Evolutionary conservation across 2,797 vertebrate species (phyloP), one percentile per base, ranked within the genome.

Genomic region (Muscicapa striata): DNA sequence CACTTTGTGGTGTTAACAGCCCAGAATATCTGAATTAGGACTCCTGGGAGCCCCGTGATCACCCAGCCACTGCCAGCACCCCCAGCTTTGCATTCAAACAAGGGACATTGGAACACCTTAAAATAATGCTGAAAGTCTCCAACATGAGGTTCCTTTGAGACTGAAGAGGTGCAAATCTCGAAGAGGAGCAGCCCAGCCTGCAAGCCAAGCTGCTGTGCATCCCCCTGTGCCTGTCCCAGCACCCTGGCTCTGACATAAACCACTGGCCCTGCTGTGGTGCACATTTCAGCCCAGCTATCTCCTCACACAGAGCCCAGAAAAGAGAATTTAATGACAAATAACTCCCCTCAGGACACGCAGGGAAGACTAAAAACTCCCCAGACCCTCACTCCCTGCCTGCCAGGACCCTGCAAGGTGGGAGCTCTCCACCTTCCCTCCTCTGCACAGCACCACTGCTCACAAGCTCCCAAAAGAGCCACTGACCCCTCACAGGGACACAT

Each of bases 11-110:
- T 45, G 59, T 10, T n/a, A 61, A 64, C 14, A 54, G 20, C 45
- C 40, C 38, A 3, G 48, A 21, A 6, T 8, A 9, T 9, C 41
- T 2, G 3, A 32, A 3, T 1, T 7, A 8, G 24, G 22, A 18
- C 29, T 6, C 24, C 43, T 45, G 43, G 18, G 10, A 43, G 43
- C 43, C 43, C 43, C 43, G 10, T 3, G 18, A 19, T 43, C 43
- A 10, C 43, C 43, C 18, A 10, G 13, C 43, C 43, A 43, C 18
- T 58, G 54, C 69, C 70, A 74, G 38, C 70, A 9, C 20, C 54
- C 70, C 8, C 26, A 15, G 13, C 15, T 6, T 11, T 54, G 24
- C 13, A 14, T 72, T 51, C 22, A 32, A 41, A 62, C 34, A 38
- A 30, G 9, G 15, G 26, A 21, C 21, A 9, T 0, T 13, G 26